Percentiles rank a stretch among this genome's conserved stretches.
phyloP scores from a whole-genome alignment of 1,140 invertebrate species.

The Drosophila pandora region DNA sequence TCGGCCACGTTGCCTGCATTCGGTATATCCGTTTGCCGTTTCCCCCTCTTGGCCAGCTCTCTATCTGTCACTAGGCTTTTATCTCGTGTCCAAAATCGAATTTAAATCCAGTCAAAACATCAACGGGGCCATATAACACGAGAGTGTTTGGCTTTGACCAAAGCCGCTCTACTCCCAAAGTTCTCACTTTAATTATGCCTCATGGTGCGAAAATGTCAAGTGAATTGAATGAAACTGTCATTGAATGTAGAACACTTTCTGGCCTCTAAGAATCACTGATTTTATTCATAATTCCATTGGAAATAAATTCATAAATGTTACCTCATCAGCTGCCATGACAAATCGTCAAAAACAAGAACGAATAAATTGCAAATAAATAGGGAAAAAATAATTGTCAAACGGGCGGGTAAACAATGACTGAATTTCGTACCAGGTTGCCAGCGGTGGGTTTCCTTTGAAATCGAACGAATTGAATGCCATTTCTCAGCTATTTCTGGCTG shows the following conservation, averaged over 20 bases:
- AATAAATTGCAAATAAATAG: slow-evolving; percentile 60
- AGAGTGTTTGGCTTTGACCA: slow-evolving; percentile 63
- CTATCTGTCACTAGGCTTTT: slow-evolving; percentile 55
- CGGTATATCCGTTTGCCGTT: slow-evolving; percentile 35
- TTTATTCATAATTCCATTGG: background rate
- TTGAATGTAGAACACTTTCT: slow-evolving; percentile 2
- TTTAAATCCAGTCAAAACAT: slow-evolving; percentile 72
- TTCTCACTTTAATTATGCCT: slow-evolving; percentile 51
- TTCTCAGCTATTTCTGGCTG: slow-evolving; percentile 60
- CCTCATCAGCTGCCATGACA: slow-evolving; percentile 25
- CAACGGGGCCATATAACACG: slow-evolving; percentile 58
- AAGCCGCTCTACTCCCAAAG: too few species aligned
- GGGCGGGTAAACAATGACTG: slow-evolving; percentile 42
- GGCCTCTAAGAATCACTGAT: background rate
- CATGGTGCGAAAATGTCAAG: slow-evolving; percentile 53
- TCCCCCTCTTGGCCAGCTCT: slow-evolving; percentile 12
- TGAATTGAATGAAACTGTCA: slow-evolving; percentile 20
- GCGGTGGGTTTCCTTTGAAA: slow-evolving; percentile 67
- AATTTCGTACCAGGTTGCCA: slow-evolving; percentile 21
- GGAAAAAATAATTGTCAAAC: slow-evolving; percentile 57
- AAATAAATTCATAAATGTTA: background rate
- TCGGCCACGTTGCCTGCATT: slow-evolving; percentile 28
- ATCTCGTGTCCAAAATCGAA: slow-evolving; percentile 75
- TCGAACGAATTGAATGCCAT: slow-evolving; percentile 60
- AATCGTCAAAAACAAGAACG: slow-evolving; percentile 40